phyloP scores from a whole-genome alignment of 2,113 vertebrate genomes.

The Leptodactylus fuscus region DNA sequence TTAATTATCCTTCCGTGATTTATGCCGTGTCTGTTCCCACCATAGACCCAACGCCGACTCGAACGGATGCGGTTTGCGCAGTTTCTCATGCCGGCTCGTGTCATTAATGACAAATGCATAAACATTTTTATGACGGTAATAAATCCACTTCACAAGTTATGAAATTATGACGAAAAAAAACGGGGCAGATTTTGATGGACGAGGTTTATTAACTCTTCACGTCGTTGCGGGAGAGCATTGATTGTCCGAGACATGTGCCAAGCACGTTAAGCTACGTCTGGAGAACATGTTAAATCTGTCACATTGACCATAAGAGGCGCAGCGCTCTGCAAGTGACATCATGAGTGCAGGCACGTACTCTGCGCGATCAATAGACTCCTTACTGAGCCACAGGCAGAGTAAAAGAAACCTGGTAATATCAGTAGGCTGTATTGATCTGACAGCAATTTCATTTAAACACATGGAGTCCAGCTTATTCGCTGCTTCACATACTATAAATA shows the following conservation, averaged over 20 bases:
- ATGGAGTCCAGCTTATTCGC: slow-evolving; percentile 5
- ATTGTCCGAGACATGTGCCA: slow-evolving; percentile 19
- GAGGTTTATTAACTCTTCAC: slow-evolving; percentile 14
- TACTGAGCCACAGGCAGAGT: slow-evolving; percentile 21
- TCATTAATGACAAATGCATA: slow-evolving; percentile 39
- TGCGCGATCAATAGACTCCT: slow-evolving; percentile 18
- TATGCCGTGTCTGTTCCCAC: not conserved
- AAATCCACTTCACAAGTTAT: slow-evolving; percentile 19
- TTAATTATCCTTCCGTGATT: slow-evolving; percentile 28
- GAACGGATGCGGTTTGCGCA: not conserved
- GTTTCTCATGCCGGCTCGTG: not conserved
- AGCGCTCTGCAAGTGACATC: slow-evolving; percentile 26
- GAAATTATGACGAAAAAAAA: slow-evolving; percentile 12
- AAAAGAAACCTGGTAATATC: slow-evolving; percentile 30
- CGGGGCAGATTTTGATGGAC: slow-evolving; percentile 3
- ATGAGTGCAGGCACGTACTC: slow-evolving; percentile 4
- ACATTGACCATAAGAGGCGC: not conserved
- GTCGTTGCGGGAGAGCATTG: slow-evolving; percentile 9
- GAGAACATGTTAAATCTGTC: slow-evolving; percentile 31
- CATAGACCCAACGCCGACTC: not conserved
- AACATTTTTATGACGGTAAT: slow-evolving; percentile 29
- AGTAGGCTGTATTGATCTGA: slow-evolving; percentile 7
- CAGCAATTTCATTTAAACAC: slow-evolving; percentile 45
- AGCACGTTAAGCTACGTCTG: slow-evolving; percentile 3
- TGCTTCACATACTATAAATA: slow-evolving; percentile 24